Percentiles rank a stretch among this genome's conserved stretches.
These are phyloP conservation scores for Platycheirus albimanus DNA, from an alignment of 2,888 invertebrate genomes.

Conservation along the genomic window DNA sequence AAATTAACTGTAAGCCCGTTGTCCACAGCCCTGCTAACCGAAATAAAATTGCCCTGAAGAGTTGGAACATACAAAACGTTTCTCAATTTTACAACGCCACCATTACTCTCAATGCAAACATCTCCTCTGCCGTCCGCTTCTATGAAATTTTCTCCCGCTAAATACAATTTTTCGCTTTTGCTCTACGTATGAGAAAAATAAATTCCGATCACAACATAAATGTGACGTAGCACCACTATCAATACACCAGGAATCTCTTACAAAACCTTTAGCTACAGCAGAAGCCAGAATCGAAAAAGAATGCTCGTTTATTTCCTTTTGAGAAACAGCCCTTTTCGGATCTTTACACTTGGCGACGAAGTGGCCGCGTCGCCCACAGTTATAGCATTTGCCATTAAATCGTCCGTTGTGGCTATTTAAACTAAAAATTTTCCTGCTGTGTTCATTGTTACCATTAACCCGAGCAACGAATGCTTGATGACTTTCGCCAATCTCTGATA, in stretches of 20 bases:
- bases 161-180: conserved; percentile 15
- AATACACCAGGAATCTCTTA: conserved; percentile 21
- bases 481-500: background rate
- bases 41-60: conserved; percentile 17
- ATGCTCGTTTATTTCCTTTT: conserved; percentile 3
- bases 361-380: conserved; percentile 62
- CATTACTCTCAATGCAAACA: conserved; percentile 14
- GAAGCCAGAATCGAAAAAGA: conserved; percentile 26
- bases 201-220: no score
- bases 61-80: conserved; percentile 31
- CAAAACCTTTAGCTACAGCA: background rate
- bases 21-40: background rate
- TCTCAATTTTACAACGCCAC: background rate
- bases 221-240: conserved; percentile 37
- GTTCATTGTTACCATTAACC: background rate
- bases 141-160: conserved; percentile 25
- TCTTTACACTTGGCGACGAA: conserved; percentile 20
- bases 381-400: background rate
- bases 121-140: conserved; percentile 16
- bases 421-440: no score
- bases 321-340: background rate
- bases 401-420: no score
- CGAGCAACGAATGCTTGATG: conserved; percentile 20
- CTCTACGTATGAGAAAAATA: conserved; percentile 9
- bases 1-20: background rate